Percentiles rank a stretch among this genome's conserved stretches.
phyloP scores from a whole-genome alignment of 2,888 invertebrate genomes.

The Tromatobia lineatoria region DNA sequence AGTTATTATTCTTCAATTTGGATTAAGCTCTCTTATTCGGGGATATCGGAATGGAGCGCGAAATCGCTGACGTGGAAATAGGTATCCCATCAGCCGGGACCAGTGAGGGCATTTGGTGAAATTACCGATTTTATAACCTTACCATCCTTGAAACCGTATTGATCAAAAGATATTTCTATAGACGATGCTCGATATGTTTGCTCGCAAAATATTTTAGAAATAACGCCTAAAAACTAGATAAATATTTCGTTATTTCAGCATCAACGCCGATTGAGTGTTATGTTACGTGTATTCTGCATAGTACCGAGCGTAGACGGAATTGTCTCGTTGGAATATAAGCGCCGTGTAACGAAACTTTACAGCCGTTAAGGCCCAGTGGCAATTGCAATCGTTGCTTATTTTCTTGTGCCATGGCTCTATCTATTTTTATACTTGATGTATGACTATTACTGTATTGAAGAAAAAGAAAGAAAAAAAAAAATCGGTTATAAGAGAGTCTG shows the following conservation, averaged over 20 bases:
- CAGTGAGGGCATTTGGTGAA: constrained; percentile 16
- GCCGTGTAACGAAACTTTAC: constrained; percentile 33
- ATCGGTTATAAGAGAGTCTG: too few species aligned
- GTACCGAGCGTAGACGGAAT: constrained; percentile 5
- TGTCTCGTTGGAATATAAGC: constrained; percentile 34
- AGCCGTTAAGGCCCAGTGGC: too few species aligned
- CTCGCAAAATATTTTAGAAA: neutral
- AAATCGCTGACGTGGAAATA: constrained; percentile 33
- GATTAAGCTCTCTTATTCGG: constrained; percentile 71
- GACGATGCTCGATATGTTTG: neutral
- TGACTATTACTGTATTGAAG: too few species aligned
- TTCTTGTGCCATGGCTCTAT: too few species aligned
- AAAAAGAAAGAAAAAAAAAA: too few species aligned
- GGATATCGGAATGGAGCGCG: constrained; percentile 61
- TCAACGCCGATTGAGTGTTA: neutral
- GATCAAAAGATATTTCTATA: neutral
- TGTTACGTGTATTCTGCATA: too few species aligned
- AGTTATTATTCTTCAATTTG: constrained; percentile 75
- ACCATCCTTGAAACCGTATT: neutral
- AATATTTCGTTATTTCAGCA: neutral
- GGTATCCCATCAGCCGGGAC: constrained; percentile 20
- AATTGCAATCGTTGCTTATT: too few species aligned
- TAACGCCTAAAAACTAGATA: neutral
- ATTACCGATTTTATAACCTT: constrained; percentile 15
- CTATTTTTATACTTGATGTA: too few species aligned